Conservation (phyloP, 1,140 invertebrate species). For the Pseudomyrmex dendroicus region DNA sequence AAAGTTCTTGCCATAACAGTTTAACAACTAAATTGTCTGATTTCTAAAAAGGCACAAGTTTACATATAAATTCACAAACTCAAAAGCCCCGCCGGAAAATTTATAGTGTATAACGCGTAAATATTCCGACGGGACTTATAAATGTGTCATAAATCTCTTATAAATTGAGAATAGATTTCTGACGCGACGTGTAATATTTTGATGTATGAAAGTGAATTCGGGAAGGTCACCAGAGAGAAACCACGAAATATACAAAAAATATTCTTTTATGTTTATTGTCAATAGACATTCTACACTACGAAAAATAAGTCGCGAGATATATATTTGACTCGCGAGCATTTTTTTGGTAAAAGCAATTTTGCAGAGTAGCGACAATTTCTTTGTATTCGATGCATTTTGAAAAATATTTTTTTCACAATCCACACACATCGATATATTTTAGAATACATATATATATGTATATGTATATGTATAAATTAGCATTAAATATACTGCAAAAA, state of each 20-base stretch:
- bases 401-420: slow-evolving; percentile 22
- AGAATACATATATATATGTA: too few relatives aligned
- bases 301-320: slow-evolving; percentile 67
- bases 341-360: slow-evolving; percentile 54
- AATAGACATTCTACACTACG: slow-evolving; percentile 72
- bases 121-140: background rate
- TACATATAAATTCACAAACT: slow-evolving; percentile 50
- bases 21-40: slow-evolving; percentile 66
- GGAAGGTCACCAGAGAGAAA: slow-evolving; percentile 40
- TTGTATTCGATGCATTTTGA: slow-evolving; percentile 29
- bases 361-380: slow-evolving; percentile 30
- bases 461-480: background rate
- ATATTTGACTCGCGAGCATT: slow-evolving; percentile 54
- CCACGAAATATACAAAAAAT: slow-evolving; percentile 67
- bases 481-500: slow-evolving; percentile 18
- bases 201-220: slow-evolving; percentile 34
- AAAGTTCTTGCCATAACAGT: slow-evolving; percentile 55
- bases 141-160: background rate
- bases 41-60: slow-evolving; percentile 75
- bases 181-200: background rate
- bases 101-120: background rate
- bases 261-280: slow-evolving; percentile 70
- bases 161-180: background rate
- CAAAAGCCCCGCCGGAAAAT: slow-evolving; percentile 11
- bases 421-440: background rate